Evolutionary conservation across 2,888 invertebrate genomes (phyloP), one percentile per base, ranked within the genome.

Genomic region (Eudemis profundana): DNA sequence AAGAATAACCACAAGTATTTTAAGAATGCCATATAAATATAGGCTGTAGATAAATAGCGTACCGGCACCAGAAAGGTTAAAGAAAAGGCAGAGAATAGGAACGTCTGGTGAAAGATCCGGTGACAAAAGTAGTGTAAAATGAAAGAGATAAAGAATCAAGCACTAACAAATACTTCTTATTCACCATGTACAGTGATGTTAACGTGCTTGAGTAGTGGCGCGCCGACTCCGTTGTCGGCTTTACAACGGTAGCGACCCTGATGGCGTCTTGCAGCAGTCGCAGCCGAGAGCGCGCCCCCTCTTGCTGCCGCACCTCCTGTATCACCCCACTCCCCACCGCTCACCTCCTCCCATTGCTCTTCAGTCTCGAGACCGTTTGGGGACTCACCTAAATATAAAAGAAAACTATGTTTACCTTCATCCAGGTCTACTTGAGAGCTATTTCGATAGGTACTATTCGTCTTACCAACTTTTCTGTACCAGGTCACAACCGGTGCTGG

Each of bases 211-310:
- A 95, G 93, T 5, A 97, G 93, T 5, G 96, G 96, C 21, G 95
- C 93, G 0, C 97, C 97, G 68, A 97, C 96, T 56, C 95, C 95
- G 84, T 97, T 97, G 76, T 95, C 95, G 1, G 97, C 96, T 69
- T 95, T 93, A 82, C 97, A 97, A 75, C 97, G 94, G 86, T 97
- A 97, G 78, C 94, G 93, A 5, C 97, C 97, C 80, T 95, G 95
- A 74, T 94, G 95, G 69, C 93, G 92, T 36, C 96, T 94, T 60
- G 94, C 92, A 12, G 95, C 95, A 23, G 94, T 92, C 54, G 93
- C 93, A 2, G 96, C 94, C 73, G 93, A 86, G 68, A 96, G 85
- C 12, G 95, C 94, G 49, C 95, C 95, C 79, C 92, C 82, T 15
- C 66, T 67, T 4, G 71, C 73, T 14, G 67, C 72, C 71, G 72